phyloP scores from a whole-genome alignment of 2,113 vertebrate species.

The Coregonus clupeaformis region DNA sequence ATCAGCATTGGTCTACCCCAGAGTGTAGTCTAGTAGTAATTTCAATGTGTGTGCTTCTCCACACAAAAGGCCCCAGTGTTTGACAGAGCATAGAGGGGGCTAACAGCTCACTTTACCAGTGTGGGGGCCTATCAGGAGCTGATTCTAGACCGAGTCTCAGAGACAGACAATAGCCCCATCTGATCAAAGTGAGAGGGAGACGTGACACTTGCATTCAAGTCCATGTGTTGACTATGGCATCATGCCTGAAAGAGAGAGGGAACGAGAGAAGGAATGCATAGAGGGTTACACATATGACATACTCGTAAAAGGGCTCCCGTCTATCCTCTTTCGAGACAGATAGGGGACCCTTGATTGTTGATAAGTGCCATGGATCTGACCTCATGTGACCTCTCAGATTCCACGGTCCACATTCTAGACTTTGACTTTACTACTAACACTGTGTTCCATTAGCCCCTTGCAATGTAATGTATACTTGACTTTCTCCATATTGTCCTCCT shows the following conservation, averaged over 20 bases:
- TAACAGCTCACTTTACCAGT: constrained; percentile 78
- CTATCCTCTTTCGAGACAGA: constrained; percentile 62
- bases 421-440: constrained; percentile 31
- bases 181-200: constrained; percentile 82
- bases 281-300: constrained; percentile 62
- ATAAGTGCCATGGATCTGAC: constrained; percentile 60
- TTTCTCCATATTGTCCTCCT: constrained; percentile 64
- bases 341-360: constrained; percentile 59
- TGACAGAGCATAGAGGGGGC: constrained; percentile 71
- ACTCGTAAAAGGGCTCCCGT: constrained; percentile 57
- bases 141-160: constrained; percentile 69
- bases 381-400: constrained; percentile 55
- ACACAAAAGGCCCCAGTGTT: constrained; percentile 85
- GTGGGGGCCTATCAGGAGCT: constrained; percentile 63
- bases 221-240: constrained; percentile 57
- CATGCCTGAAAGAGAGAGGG: constrained; percentile 19
- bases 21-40: constrained; percentile 64
- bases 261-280: constrained; percentile 56
- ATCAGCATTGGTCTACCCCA: constrained; percentile 58
- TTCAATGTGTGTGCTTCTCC: constrained; percentile 68
- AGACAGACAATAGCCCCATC: constrained; percentile 74
- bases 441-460: constrained; percentile 38
- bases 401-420: constrained; percentile 21
- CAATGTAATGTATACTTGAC: constrained; percentile 64
- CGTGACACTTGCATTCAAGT: constrained; percentile 73